phyloP scores from a whole-genome alignment of 2,113 vertebrate genomes.

The Strigops habroptila region DNA sequence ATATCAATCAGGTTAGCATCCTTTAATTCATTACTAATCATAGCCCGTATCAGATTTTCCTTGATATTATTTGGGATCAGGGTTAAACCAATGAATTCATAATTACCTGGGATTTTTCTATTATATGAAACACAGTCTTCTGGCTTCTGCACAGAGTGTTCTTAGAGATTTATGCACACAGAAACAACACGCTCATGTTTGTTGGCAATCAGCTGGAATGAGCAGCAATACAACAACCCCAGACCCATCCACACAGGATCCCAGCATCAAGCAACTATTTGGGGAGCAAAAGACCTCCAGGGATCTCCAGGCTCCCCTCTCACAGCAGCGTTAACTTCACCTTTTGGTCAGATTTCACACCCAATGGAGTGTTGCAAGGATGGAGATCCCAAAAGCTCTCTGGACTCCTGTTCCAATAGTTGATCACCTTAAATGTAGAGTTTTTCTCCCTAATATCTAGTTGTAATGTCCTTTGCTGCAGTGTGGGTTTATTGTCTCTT shows the following conservation, averaged over 20 bases:
- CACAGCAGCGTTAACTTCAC: neutral
- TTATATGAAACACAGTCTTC: neutral
- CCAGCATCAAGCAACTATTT: neutral
- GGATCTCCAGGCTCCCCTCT: neutral
- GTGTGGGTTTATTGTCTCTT: neutral
- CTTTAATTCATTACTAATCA: constrained; percentile 53
- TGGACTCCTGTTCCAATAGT: neutral
- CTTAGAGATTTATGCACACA: neutral
- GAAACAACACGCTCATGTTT: rapidly evolving
- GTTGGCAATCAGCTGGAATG: neutral
- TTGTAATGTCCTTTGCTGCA: neutral
- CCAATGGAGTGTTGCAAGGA: neutral
- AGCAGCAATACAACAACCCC: neutral
- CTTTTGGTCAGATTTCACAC: neutral
- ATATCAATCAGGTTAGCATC: constrained; percentile 39
- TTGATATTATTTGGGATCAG: constrained; percentile 29
- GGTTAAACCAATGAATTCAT: constrained; percentile 7
- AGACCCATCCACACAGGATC: neutral
- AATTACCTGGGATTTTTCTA: constrained; percentile 28
- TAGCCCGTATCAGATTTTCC: constrained; percentile 2
- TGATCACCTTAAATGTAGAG: neutral
- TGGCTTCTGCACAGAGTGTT: neutral
- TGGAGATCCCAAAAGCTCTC: neutral
- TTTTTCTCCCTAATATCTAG: neutral
- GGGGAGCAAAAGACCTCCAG: neutral